Base-by-base conservation (phyloP, 2,113 vertebrate species). In the Thamnophis sirtalis region DNA sequence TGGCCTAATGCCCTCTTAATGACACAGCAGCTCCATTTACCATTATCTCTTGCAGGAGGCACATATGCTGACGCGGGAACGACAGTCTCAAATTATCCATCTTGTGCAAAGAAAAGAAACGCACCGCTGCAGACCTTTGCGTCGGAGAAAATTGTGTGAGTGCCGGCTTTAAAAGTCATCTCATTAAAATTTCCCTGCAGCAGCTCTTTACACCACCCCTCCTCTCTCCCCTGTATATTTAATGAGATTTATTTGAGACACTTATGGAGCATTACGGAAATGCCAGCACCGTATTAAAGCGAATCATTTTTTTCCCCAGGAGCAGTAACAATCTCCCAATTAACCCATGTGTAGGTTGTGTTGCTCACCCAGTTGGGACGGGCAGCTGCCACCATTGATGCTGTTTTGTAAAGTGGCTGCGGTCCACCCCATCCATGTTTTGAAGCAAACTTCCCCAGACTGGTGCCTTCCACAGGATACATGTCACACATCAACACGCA, bases 231-330 rank as follows among this genome's bases (percentile, higher is more conserved):
- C 88, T 63, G 80, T 92, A 89, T 92, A 89, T 92, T 92, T 92
- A 92, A 92, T 92, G 91, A 92, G 91, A 92, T 92, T 92, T 92
- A 92, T 92, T 92, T 92, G 91, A 92, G 87, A 86, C 88, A 92
- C 88, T 92, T 92, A 92, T 33, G 21, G 80, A 89, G 88, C 80
- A 19, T 89, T 84, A 86, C 3, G 1, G 80, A 92, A 92, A 92
- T 92, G 91, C 91, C 91, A 92, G 91, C 49, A 38, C 26, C 15
- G 55, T 89, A 85, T 89, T 89, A 89, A 89, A 92, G 54, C 0
- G 43, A 48, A 89, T 54, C 8, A 43, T 90, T 90, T 53, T 54
- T 28, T 26, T 17, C 15, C 60, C 60, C 80, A 86, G 55, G 11
- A 86, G 55, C 43, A 19, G 73, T 11, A 84, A 89, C 73, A 55